Base-by-base conservation (phyloP, 2,888 invertebrate species). In the Pyralis farinalis region DNA sequence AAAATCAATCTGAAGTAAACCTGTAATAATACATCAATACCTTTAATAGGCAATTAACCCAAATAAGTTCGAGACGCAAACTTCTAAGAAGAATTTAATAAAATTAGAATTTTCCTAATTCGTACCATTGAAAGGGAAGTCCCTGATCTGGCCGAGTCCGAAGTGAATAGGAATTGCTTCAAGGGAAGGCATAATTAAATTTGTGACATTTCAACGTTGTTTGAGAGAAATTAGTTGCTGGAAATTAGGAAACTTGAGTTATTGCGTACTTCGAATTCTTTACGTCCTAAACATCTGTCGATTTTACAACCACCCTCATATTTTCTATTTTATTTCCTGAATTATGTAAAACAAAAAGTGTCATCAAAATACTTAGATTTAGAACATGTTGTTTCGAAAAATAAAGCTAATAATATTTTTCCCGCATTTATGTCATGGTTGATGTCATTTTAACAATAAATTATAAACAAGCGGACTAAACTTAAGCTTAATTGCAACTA, bases 231-330 rank as follows among this genome's bases (percentile, higher is more conserved):
- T n/a, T n/a, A n/a, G n/a, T n/a, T n/a, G n/a, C n/a, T n/a, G n/a
- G n/a, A n/a, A n/a, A 76, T 73, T 71, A 68, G 56, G 62, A 71
- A 74, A 73, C 63, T 75, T 67, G 44, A 58, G 52, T 53, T 44
- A 49, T 46, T 41, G 43, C 29, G 46, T 43, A 33, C 41, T 35
- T 38, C 32, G 50, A 59, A 63, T 58, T 55, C 48, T 49, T 48
- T 43, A 54, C 49, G 56, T 60, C 51, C 35, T 48, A 62, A 58
- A 59, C 57, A 67, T 58, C 53, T 58, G 62, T 53, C 48, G 56
- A 54, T 47, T 60, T 52, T 54, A 25, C 7, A 25, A 25, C n/a
- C 1, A n/a, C 25, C 25, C 7, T 7, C 25, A n/a, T 25, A 25
- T 28, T 36, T 29, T 29, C 7, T 9, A 36, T 36, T 36, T 9